These are phyloP conservation scores for Lonchura striata DNA, from an alignment of 2,113 vertebrate species.

Conservation along the genomic window DNA sequence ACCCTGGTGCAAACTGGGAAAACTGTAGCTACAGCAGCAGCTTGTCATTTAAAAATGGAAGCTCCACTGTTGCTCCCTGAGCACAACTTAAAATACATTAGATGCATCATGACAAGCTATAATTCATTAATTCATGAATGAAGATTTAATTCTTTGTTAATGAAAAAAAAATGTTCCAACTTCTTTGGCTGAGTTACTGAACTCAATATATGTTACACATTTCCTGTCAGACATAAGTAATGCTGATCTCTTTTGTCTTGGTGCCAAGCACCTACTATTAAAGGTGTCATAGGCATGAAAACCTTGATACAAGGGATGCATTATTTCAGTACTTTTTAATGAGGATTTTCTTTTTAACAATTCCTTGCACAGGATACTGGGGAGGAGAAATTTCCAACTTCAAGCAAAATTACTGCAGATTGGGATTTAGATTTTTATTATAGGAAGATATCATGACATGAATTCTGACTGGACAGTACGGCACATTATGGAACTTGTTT, in stretches of 20 bases:
- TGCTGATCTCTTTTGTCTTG: not conserved
- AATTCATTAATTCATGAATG: slow-evolving; percentile 48
- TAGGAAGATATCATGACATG: not conserved
- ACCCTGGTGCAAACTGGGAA: not conserved
- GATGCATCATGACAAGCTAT: not conserved
- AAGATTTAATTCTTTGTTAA: slow-evolving; percentile 59
- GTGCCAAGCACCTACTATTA: not conserved
- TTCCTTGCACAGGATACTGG: not conserved
- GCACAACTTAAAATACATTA: slow-evolving; percentile 41
- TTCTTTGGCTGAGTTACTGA: slow-evolving; percentile 40
- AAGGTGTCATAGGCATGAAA: not conserved
- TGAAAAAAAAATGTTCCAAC: slow-evolving; percentile 11
- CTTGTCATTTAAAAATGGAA: not conserved
- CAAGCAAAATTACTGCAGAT: not conserved
- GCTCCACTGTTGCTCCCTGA: not conserved
- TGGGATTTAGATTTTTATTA: not conserved
- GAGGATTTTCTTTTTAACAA: not conserved
- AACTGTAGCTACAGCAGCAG: not conserved
- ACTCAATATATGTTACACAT: not conserved
- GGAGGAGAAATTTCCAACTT: not conserved
- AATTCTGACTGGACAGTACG: not conserved
- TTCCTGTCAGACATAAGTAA: slow-evolving; percentile 16
- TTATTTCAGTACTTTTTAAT: not conserved
- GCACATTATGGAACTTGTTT: not conserved
- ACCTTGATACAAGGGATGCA: not conserved